Base-by-base conservation (phyloP, 2,797 vertebrate genomes). In the Alcedo quadribrachys region DNA sequence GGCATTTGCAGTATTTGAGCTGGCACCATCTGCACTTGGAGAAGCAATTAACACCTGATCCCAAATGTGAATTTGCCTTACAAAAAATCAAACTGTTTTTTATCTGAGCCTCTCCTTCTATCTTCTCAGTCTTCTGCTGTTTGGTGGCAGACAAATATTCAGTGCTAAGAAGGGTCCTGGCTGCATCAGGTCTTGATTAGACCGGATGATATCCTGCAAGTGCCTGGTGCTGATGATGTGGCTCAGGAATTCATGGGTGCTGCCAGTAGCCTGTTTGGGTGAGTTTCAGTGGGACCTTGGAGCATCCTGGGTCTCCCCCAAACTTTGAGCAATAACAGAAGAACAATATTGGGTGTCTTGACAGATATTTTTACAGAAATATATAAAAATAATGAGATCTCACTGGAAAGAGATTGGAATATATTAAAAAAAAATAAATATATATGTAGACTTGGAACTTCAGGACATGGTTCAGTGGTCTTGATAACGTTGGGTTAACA, bases 31-130 rank as follows among this genome's bases (percentile, higher is more conserved):
- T 60, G 42, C 3, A 27, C 68, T 22, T 43, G 13, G 78, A 68
- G 55, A 85, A 78, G 86, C 94, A 77, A 89, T 96, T 92, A 94
- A 80, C 61, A 50, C 86, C 87, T 54, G 90, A 62, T 50, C 55
- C 67, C 12, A 74, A 80, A 80, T 16, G 32, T 40, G 74, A 45
- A 60, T 66, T 84, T 37, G 90, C 81, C 62, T 89, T 61, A 32
- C 48, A 65, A 80, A 48, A 50, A 87, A 67, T 32, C 24, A 79
- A 85, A 69, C 54, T 37, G 6, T 35, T 85, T 80, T 67, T 88
- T 54, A 67, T 81, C 84, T 70, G 51, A 82, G 61, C 54, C 42
- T 87, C 17, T 48, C 30, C 71, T 19, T 25, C 81, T 70, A 63
- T 69, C 81, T 92, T 63, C 60, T 25, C 81, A 66, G 68, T 69